Evolutionary conservation across 2,113 vertebrate species (phyloP).

Genomic region (Piprites chloris): DNA sequence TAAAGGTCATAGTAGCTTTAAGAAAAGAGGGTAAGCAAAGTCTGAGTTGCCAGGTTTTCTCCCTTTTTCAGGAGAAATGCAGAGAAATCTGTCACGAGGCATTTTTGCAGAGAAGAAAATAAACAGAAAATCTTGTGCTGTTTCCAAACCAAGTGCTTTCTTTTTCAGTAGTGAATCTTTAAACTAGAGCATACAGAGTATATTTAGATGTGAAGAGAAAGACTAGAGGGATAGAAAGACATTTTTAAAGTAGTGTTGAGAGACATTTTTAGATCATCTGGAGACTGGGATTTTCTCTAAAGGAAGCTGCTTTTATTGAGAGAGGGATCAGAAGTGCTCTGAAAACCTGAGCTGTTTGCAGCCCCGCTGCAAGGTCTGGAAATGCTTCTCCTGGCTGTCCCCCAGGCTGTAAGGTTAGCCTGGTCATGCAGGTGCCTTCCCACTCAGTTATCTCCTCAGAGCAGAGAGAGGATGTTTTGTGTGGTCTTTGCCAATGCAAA

Average conservation of each 20-base stretch:
- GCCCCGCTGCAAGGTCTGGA: background rate
- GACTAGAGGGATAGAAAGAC: background rate
- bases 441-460: background rate
- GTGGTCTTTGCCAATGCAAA: background rate
- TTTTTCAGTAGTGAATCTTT: background rate
- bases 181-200: conserved; percentile 8
- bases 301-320: background rate
- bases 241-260: background rate
- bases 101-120: background rate
- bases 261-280: conserved; percentile 48
- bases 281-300: background rate
- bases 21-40: background rate
- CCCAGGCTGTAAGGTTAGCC: background rate
- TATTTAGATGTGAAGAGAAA: conserved; percentile 6
- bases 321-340: background rate
- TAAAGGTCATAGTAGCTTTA: background rate
- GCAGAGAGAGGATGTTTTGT: background rate
- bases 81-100: background rate
- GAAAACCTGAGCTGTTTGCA: background rate
- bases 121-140: background rate
- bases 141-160: background rate
- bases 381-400: background rate
- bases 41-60: background rate
- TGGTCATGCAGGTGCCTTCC: background rate
- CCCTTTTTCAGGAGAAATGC: background rate